phyloP scores from a whole-genome alignment of 2,888 invertebrate species.

The Celastrina argiolus region DNA sequence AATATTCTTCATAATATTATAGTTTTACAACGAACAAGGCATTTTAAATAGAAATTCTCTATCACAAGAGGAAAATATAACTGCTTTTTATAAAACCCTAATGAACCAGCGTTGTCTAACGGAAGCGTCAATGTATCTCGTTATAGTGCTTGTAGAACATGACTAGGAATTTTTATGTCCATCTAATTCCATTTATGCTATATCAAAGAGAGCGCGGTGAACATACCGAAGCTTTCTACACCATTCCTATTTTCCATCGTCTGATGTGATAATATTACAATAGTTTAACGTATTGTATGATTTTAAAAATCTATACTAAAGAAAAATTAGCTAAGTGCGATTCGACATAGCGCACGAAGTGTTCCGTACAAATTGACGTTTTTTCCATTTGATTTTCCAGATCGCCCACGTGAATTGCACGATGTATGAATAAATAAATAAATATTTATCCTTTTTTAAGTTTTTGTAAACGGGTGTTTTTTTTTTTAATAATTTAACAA shows the following conservation, averaged over 20 bases:
- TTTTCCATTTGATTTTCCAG: too few relatives aligned
- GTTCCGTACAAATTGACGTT: too few relatives aligned
- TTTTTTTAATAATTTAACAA: too few relatives aligned
- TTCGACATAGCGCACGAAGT: too few relatives aligned
- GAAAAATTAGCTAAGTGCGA: too few relatives aligned
- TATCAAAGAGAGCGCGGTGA: slow-evolving; percentile 16
- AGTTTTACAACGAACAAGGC: not conserved
- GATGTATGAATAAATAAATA: too few relatives aligned
- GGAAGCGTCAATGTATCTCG: not conserved
- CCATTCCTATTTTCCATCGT: not conserved
- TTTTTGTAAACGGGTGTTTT: too few relatives aligned
- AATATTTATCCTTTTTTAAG: too few relatives aligned
- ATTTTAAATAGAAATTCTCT: not conserved
- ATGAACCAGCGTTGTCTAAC: not conserved
- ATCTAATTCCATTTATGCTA: slow-evolving; percentile 11
- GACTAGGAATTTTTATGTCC: slow-evolving; percentile 10
- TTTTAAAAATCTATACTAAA: too few relatives aligned
- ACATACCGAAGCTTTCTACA: not conserved
- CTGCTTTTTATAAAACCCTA: not conserved
- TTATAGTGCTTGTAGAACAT: slow-evolving; percentile 10
- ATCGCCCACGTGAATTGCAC: too few relatives aligned
- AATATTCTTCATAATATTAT: not conserved
- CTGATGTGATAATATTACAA: not conserved
- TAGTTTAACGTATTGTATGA: too few relatives aligned
- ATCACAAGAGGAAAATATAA: not conserved